Percentiles rank a stretch among this genome's conserved stretches.
phyloP scores from a whole-genome alignment of 2,797 vertebrate genomes.

The Coreius guichenoti region DNA sequence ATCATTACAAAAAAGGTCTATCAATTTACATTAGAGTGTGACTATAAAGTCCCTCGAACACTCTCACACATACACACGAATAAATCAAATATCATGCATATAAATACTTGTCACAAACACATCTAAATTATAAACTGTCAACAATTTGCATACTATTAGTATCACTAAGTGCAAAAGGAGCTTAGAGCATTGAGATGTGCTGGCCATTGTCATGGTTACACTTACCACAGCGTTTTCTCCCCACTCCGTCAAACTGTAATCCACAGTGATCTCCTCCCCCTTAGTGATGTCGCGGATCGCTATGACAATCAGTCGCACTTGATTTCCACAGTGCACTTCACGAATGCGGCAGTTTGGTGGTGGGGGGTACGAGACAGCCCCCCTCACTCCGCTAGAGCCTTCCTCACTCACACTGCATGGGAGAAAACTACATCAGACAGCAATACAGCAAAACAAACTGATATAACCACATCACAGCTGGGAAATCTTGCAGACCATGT shows the following conservation, averaged over 20 bases:
- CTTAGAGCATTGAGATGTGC: conserved; percentile 52
- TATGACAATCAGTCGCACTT: conserved; percentile 82
- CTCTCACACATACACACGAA: conserved; percentile 17
- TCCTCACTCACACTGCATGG: conserved; percentile 65
- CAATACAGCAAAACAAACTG: conserved; percentile 23
- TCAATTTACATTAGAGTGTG: background rate
- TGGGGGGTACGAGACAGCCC: conserved; percentile 63
- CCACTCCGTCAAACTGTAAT: conserved; percentile 85
- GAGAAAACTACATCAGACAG: conserved; percentile 51
- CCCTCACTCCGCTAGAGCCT: conserved; percentile 65
- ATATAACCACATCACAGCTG: conserved; percentile 14
- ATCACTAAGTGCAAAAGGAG: conserved; percentile 23
- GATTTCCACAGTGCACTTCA: conserved; percentile 83
- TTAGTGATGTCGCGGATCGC: conserved; percentile 83
- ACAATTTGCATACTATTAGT: conserved; percentile 4
- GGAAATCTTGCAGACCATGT: background rate
- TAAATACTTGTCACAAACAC: background rate
- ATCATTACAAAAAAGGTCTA: conserved; percentile 37
- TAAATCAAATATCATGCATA: background rate
- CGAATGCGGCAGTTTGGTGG: conserved; percentile 83
- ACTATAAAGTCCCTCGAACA: background rate
- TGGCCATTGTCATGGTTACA: conserved; percentile 61
- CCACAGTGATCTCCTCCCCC: conserved; percentile 84
- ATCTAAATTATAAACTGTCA: background rate
- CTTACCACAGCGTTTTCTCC: conserved; percentile 80